Conservation (phyloP, 2,888 invertebrate species). For the Drosophila phalerata region DNA sequence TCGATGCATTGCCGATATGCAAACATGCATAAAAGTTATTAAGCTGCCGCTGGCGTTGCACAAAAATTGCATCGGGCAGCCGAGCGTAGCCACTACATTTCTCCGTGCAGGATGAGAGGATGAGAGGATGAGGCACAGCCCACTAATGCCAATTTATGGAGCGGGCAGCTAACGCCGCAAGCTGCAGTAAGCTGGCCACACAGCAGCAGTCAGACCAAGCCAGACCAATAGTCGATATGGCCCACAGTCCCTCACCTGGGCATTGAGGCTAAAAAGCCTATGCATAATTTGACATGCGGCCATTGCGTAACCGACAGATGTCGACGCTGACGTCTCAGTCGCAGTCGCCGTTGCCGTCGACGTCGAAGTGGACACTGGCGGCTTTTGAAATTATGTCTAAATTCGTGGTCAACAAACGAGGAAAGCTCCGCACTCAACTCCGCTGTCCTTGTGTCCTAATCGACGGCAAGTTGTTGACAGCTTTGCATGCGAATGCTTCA, state of each 20-base stretch:
- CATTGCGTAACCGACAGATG: constrained; percentile 70
- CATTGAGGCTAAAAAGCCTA: constrained; percentile 40
- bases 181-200: constrained; percentile 59
- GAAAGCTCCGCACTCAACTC: neutral
- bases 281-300: constrained; percentile 73
- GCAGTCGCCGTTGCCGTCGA: constrained; percentile 2
- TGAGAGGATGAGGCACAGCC: constrained; percentile 6
- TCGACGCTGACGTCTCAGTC: constrained; percentile 24
- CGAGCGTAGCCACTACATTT: neutral
- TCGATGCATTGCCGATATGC: constrained; percentile 71
- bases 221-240: constrained; percentile 15
- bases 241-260: constrained; percentile 21
- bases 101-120: constrained; percentile 11
- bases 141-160: constrained; percentile 79
- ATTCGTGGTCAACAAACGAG: constrained; percentile 60
- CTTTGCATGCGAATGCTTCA: constrained; percentile 51
- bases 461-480: constrained; percentile 76
- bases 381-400: constrained; percentile 72
- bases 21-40: constrained; percentile 82
- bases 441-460: neutral
- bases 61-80: constrained; percentile 60
- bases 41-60: constrained; percentile 64
- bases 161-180: constrained; percentile 41
- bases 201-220: neutral
- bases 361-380: constrained; percentile 29